Evolutionary conservation across 1,140 invertebrate species (phyloP), one percentile per base, ranked within the genome.

Genomic region (Ganaspis sp.): DNA sequence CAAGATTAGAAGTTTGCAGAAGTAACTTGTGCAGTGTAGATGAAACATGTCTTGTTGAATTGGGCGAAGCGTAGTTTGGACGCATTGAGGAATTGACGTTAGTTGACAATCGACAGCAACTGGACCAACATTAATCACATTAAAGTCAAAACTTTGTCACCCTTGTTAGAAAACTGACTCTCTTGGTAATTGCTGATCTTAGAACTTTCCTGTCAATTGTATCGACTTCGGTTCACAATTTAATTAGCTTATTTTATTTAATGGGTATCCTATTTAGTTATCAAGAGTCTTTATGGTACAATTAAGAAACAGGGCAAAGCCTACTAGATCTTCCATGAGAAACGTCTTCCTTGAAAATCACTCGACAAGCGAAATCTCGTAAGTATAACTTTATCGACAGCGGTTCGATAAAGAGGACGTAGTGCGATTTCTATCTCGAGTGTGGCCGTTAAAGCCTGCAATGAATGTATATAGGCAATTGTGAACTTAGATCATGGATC

Each of bases 341-440:
- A 58, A 64, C 23, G 23, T 15, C 54, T 64, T 64, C 15, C 21
- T 64, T 26, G 54, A 64, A 64, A 64, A 64, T 64, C 54, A 64
- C 54, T 26, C 23, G 21, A 29, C 54, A 64, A 11, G 54, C 54
- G 54, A 64, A 64, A 64, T 64, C 54, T 64, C 21, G 23, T 64
- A 64, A 64, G 54, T 64, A 64, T 64, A 64, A 64, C 54, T 64
- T 64, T 64, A 64, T 64, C 54, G 54, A 64, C 54, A 64, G 54
- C 54, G 54, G 54, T 26, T 64, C 54, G 54, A 64, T 64, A 64
- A 64, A 64, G 54, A 64, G 54, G 23, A 29, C 21, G 54, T 64
- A 64, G 21, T 23, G 29, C 54, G 54, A 64, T 64, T 29, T 64
- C 54, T 23, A 64, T 64, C 54, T 21, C 21, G 21, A 64, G 17